Base-by-base conservation (phyloP, 2,888 invertebrate genomes). In the Harpalus rufipes region DNA sequence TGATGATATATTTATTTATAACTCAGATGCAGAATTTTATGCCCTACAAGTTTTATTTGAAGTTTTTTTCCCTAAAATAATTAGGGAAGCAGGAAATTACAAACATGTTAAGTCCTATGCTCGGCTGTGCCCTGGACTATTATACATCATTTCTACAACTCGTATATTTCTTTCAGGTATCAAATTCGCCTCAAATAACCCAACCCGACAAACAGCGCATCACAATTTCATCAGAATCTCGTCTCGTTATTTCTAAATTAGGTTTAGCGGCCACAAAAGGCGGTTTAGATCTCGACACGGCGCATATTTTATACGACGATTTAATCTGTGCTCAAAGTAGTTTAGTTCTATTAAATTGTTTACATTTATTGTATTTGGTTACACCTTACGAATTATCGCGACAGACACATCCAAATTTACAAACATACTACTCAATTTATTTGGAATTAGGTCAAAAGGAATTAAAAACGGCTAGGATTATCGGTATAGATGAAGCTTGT, bases 351-450 rank as follows among this genome's bases (percentile, higher is more conserved):
- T 91, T 95, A 87, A 96, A 96, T 87, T 94, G 95, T 88, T 93
- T 98, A 56, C 99, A 99, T 91, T 92, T 99, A 18, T 91, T 99
- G 79, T 98, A 96, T 91, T 92, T 98, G 44, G 95, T 98, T 83
- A 96, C 97, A 18, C 96, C 97, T 12, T 94, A 96, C 89, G 95
- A 96, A 88, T 90, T 94, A 85, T 90, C 92, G 0, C 93, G 93
- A 78, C 92, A 93, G 81, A 89, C 95, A 18, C 91, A 90, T 74
- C 94, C 93, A 0, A 89, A 91, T 51, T 92, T 92, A 85, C 88
- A 90, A 65, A 89, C 92, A 74, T 95, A 94, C 88, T 94, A 94
- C 88, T 91, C 93, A 39, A 90, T 94, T 90, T 95, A 96, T 88
- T 93, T 92, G 78, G 91, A 91, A 76, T 91, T 97, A 86, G 92